phyloP scores from a whole-genome alignment of 1,140 invertebrate genomes.

The Heliconius hermathena region DNA sequence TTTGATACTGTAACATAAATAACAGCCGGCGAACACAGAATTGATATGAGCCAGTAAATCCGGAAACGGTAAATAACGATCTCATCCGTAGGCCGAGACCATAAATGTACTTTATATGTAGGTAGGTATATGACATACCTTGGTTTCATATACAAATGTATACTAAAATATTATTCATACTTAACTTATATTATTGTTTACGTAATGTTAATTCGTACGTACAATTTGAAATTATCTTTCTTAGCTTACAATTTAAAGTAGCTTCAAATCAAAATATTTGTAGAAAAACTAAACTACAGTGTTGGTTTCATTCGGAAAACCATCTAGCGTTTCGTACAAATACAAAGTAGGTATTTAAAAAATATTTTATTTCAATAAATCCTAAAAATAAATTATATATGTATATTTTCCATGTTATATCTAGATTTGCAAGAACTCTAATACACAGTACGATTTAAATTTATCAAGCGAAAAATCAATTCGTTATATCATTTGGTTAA shows the following conservation, averaged over 20 bases:
- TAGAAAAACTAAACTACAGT: too few relatives aligned
- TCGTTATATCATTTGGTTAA: neutral
- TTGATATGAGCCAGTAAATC: constrained; percentile 48
- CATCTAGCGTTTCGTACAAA: neutral
- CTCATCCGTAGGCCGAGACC: constrained; percentile 34
- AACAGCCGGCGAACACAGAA: neutral
- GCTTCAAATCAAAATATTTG: too few relatives aligned
- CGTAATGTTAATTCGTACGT: too few relatives aligned
- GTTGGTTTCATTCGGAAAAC: too few relatives aligned
- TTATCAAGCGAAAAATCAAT: neutral
- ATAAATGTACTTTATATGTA: neutral
- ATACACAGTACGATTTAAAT: neutral
- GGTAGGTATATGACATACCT: neutral
- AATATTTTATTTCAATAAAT: too few relatives aligned
- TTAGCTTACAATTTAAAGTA: too few relatives aligned
- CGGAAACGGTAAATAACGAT: constrained; percentile 60
- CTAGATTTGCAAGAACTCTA: too few relatives aligned
- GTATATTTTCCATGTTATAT: too few relatives aligned
- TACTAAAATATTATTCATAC: neutral
- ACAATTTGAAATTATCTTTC: too few relatives aligned
- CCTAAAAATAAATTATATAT: too few relatives aligned
- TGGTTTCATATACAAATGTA: neutral
- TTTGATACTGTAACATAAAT: neutral
- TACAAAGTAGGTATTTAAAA: too few relatives aligned
- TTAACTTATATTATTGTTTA: too few relatives aligned